Conservation (phyloP, 2,888 invertebrate species). For the Baronia brevicornis region DNA sequence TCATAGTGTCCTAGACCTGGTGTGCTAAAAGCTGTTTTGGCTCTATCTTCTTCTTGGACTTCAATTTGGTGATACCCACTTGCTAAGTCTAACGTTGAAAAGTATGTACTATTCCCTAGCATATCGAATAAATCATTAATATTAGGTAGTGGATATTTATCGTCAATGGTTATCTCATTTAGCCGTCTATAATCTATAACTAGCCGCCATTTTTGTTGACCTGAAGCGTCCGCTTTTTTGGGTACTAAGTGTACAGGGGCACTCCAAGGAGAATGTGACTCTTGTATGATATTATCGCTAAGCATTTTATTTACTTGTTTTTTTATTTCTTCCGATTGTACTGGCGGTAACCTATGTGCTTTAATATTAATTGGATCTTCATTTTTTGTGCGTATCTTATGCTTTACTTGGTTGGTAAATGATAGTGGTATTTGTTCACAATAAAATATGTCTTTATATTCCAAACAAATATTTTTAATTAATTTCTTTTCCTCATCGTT, state of each 20-base stretch:
- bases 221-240: slow-evolving; percentile 20
- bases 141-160: slow-evolving; percentile 18
- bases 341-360: slow-evolving; percentile 4
- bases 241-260: too few species aligned
- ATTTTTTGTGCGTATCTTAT: slow-evolving; percentile 24
- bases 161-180: slow-evolving; percentile 19
- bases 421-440: slow-evolving; percentile 24
- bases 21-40: slow-evolving; percentile 32
- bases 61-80: slow-evolving; percentile 17
- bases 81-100: slow-evolving; percentile 16
- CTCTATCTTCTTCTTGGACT: slow-evolving; percentile 19
- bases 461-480: slow-evolving; percentile 20
- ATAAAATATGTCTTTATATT: slow-evolving; percentile 31
- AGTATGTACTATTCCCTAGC: slow-evolving; percentile 13
- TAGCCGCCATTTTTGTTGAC: slow-evolving; percentile 13
- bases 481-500: too few species aligned
- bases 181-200: too few species aligned
- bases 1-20: slow-evolving; percentile 29
- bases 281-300: slow-evolving; percentile 12
- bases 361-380: slow-evolving; percentile 14
- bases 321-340: slow-evolving; percentile 2
- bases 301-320: slow-evolving; percentile 15
- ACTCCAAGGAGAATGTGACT: slow-evolving; percentile 21
- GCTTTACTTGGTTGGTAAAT: slow-evolving; percentile 26
- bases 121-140: slow-evolving; percentile 16